A percentile compares a stretch with the other conserved stretches of the same genome.
These are phyloP conservation scores for Sus cebifrons DNA, from an alignment of 2,797 vertebrate species.

Conservation along the genomic window DNA sequence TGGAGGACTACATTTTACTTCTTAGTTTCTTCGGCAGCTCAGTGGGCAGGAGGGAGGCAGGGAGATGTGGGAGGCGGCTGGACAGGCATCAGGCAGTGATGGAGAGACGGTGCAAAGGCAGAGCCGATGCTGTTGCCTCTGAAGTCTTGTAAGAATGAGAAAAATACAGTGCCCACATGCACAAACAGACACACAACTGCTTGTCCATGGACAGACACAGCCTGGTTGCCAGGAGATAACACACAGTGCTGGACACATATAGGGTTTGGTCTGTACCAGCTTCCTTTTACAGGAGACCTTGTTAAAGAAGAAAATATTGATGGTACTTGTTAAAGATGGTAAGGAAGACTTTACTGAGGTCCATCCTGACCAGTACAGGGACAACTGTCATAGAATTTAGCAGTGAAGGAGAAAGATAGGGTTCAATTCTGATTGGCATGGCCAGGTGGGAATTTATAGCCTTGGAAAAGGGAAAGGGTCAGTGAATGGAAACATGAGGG, in stretches of 20 bases:
- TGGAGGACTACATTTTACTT: accelerated
- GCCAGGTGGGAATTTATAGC: background rate
- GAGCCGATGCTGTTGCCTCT: background rate
- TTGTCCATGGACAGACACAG: accelerated
- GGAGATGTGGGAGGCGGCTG: background rate
- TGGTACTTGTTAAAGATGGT: background rate
- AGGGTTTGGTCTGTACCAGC: background rate
- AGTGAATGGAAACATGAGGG: background rate
- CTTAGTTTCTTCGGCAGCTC: background rate
- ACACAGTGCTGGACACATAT: accelerated
- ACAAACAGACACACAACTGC: background rate
- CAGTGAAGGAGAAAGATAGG: too few species aligned
- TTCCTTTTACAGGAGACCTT: background rate
- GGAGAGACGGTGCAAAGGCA: background rate
- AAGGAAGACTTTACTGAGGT: background rate
- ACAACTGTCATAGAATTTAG: too few species aligned
- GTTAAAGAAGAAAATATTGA: background rate
- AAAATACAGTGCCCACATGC: background rate
- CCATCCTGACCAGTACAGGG: too few species aligned
- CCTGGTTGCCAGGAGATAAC: background rate
- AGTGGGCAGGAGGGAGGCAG: background rate
- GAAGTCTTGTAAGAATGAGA: background rate
- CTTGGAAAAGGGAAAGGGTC: background rate
- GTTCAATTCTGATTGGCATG: background rate
- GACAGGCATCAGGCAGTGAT: background rate